Percentiles rank a stretch among this genome's conserved stretches.
phyloP scores from a whole-genome alignment of 35 echinoderm and acorn worm species.

The Patiria miniata region DNA sequence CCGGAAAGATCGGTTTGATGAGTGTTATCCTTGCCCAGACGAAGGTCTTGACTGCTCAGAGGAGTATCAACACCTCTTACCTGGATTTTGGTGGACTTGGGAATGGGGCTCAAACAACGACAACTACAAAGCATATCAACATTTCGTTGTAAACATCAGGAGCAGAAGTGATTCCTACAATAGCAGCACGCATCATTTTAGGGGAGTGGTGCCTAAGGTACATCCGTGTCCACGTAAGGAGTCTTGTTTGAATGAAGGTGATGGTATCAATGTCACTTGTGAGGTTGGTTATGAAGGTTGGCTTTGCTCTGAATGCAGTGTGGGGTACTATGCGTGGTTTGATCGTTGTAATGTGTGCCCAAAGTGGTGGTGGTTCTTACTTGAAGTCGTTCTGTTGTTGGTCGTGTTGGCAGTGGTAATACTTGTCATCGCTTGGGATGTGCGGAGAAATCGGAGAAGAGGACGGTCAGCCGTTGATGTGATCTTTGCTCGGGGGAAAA shows the following conservation, averaged over 20 bases:
- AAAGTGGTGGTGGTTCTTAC: not conserved
- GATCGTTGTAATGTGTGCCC: slow-evolving; percentile 36
- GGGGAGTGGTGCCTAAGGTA: not conserved
- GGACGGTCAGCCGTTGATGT: slow-evolving; percentile 21
- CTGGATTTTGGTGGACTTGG: slow-evolving; percentile 53
- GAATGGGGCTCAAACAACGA: slow-evolving; percentile 5
- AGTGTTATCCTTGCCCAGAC: not conserved
- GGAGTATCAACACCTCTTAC: slow-evolving; percentile 30
- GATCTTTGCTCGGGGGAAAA: slow-evolving; percentile 37
- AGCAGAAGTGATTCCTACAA: not conserved
- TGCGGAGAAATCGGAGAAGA: not conserved
- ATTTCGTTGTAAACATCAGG: slow-evolving; percentile 5
- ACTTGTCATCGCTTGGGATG: slow-evolving; percentile 20
- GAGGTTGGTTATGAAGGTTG: slow-evolving; percentile 5
- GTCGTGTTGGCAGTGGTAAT: not conserved
- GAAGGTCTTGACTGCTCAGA: slow-evolving; percentile 34
- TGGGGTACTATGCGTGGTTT: slow-evolving; percentile 35
- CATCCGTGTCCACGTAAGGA: not conserved
- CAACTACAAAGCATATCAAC: not conserved
- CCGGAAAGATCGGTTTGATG: slow-evolving; percentile 33
- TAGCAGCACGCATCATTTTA: not conserved
- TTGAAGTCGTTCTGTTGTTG: not conserved
- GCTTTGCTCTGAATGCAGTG: slow-evolving; percentile 32
- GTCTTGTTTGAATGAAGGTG: not conserved
- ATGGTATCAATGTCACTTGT: not conserved